Evolutionary conservation across 2,888 invertebrate species (phyloP).

Genomic region (Xestoiulus laeticollis): DNA sequence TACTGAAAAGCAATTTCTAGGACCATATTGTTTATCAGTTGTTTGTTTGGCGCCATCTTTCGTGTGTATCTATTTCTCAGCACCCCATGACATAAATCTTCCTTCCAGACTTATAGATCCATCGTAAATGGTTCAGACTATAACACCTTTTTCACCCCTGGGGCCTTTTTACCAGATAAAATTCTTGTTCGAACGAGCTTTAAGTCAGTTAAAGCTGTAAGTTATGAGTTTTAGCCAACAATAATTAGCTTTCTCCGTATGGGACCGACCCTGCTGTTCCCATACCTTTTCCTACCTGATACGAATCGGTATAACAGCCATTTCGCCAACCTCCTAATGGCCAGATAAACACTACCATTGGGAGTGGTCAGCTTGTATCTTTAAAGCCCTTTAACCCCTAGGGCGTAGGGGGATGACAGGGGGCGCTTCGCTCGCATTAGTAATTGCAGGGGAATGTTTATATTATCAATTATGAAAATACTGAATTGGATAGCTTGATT

Average conservation of each 20-base stretch:
- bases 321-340: neutral
- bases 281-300: neutral
- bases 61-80: neutral
- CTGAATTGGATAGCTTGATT: too few relatives aligned
- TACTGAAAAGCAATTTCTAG: neutral
- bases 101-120: neutral
- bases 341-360: neutral
- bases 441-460: too few relatives aligned
- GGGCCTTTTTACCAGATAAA: neutral
- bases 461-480: too few relatives aligned
- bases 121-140: neutral
- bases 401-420: neutral
- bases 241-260: neutral
- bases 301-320: neutral
- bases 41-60: neutral
- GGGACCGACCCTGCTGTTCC: neutral
- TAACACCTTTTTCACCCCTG: neutral
- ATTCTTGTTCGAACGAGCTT: neutral
- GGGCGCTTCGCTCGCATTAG: too few relatives aligned
- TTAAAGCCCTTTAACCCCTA: neutral
- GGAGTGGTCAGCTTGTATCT: neutral
- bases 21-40: slow-evolving; percentile 26
- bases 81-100: neutral
- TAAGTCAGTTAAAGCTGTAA: neutral
- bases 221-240: neutral